These are phyloP conservation scores for Rhagonycha lutea DNA, from an alignment of 2,888 invertebrate species.

Conservation along the genomic window DNA sequence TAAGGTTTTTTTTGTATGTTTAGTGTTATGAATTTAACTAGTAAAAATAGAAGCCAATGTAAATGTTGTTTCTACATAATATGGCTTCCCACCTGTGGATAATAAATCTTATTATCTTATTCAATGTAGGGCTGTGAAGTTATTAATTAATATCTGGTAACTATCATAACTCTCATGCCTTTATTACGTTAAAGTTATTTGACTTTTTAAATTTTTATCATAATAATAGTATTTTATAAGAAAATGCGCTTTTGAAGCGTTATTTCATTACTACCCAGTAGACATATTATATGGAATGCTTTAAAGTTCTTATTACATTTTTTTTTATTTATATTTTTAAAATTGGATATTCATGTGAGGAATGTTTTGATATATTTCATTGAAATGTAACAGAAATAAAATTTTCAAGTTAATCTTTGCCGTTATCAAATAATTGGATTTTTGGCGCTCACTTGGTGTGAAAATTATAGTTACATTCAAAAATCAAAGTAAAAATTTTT, in stretches of 20 bases:
- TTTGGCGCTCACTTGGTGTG: not conserved
- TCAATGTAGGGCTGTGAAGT: not conserved
- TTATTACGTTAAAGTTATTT: not conserved
- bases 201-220: no score
- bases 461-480: not conserved
- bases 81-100: not conserved
- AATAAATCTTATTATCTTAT: not conserved
- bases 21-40: not conserved
- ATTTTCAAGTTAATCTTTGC: not conserved
- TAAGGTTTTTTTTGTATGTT: not conserved
- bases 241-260: not conserved
- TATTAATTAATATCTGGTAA: not conserved
- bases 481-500: not conserved
- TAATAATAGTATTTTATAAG: no score
- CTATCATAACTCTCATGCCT: not conserved
- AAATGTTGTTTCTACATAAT: not conserved
- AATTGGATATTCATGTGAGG: not conserved
- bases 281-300: not conserved
- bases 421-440: not conserved
- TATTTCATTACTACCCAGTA: not conserved
- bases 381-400: not conserved
- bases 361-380: not conserved
- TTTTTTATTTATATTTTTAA: not conserved
- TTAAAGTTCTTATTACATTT: not conserved
- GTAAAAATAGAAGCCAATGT: not conserved